phyloP scores from a whole-genome alignment of 2,888 invertebrate species.

The Epicampocera succincta region DNA sequence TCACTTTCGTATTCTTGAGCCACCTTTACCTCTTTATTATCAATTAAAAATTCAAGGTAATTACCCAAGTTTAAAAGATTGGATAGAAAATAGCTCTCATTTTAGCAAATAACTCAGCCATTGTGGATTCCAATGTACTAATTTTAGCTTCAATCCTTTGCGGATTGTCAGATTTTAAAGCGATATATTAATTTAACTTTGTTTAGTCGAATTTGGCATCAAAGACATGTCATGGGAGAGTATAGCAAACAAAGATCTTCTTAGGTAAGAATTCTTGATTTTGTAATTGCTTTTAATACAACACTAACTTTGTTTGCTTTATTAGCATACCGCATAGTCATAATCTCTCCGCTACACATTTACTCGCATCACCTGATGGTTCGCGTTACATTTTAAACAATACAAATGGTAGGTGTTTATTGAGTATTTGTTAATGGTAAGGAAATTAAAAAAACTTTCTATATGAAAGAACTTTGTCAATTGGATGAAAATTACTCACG shows the following conservation, averaged over 20 bases:
- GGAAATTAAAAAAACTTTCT: background rate
- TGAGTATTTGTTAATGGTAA: background rate
- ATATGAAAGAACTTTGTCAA: constrained; percentile 76
- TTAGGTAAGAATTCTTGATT: constrained; percentile 84
- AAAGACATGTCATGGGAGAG: constrained; percentile 92
- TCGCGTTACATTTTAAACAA: constrained; percentile 89
- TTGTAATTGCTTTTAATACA: background rate
- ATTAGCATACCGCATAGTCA: constrained; percentile 89
- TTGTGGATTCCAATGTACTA: background rate
- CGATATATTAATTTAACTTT: background rate
- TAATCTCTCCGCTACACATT: constrained; percentile 91
- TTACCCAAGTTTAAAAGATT: too few species aligned
- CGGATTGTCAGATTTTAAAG: background rate
- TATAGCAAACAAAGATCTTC: constrained; percentile 90
- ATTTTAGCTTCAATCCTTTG: background rate
- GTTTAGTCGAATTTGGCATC: constrained; percentile 31
- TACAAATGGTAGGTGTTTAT: constrained; percentile 83
- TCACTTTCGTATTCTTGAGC: too few species aligned
- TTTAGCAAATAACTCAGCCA: too few species aligned
- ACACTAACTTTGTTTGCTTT: background rate
- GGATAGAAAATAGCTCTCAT: too few species aligned
- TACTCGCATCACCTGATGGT: constrained; percentile 91
- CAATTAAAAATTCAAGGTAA: too few species aligned
- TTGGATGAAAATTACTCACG: constrained; percentile 80
- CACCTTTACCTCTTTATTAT: too few species aligned